Base-by-base conservation (phyloP, 2,797 vertebrate species). In the Hozukius guyotensis region DNA sequence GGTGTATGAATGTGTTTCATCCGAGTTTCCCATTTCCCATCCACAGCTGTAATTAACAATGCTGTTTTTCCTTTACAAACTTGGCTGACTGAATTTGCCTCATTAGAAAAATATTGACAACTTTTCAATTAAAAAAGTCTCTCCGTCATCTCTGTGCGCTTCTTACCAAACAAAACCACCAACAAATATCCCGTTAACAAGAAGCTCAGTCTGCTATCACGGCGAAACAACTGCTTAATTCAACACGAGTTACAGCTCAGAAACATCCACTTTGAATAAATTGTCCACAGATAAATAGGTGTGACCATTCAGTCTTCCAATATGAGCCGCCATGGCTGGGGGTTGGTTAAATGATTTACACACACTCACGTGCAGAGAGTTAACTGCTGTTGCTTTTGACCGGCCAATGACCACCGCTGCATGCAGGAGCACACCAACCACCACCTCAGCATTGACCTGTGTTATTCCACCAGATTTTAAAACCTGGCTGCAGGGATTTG, bases 81-180 rank as follows among this genome's bases (percentile, higher is more conserved):
- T 34, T 13, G 32, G 27, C 49, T 34, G 13, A 62, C 24, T 56
- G 18, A 65, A 73, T 53, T 61, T 27, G 20, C 14, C 52, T 79
- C 36, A 78, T 81, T 52, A 75, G 14, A 67, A 73, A 75, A 55
- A 64, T 20, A 63, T 14, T 52, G 7, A 18, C 24, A 70, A 78
- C 56, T 53, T 80, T 53, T 67, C 42, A 72, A 85, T 89, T 86
- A 77, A 61, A 38, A 78, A 70, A 36, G 27, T 57, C 5, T 16
- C 27, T 55, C 5, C 2, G 6, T 49, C 22, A 16, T 82, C 27
- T 81, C 11, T 60, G 38, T 29, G 38, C 29, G 27, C n/a, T 25
- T 72, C 55, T 8, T 18, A 46, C 42, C 10, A 31, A 20, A 74
- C 24, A 63, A 62, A 36, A 8, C 42, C 62, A 52, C 1, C 24